Base-by-base conservation (phyloP, 2,113 vertebrate species). In the Hemibates koningsi region DNA sequence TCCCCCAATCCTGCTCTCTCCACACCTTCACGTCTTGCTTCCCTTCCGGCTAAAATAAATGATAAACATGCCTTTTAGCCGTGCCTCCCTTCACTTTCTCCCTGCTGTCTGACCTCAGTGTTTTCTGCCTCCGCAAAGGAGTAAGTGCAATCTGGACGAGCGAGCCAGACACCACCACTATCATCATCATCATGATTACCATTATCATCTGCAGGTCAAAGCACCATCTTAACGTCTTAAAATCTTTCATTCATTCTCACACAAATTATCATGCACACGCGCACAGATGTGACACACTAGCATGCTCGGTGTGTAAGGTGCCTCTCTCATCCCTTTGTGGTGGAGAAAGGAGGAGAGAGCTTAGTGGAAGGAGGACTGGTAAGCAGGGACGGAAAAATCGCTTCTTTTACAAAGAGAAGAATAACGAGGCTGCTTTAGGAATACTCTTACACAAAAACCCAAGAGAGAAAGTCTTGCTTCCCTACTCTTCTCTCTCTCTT, bases 191-290 rank as follows among this genome's bases (percentile, higher is more conserved):
- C 76, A 7, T 88, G 57, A 92, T 80, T 81, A 92, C 84, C 83
- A 63, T 88, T 61, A 87, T 93, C 84, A 88, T 73, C 81, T 4
- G 29, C 56, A 90, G 89, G 92, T 91, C 91, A 93, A 89, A 91
- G 71, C 63, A 86, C 68, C 80, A 50, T 32, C 68, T 80, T 87
- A 52, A 86, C 85, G 76, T 85, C 83, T 82, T 79, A 52, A 90
- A 88, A 91, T 79, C 43, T 84, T 14, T 82, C 66, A 86, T 73
- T 82, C 83, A 56, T 83, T 79, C 86, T 86, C 84, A 78, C 82
- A 41, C 59, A 89, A 85, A 93, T 90, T 57, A 82, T 82, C 57
- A 81, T 91, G 86, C 71, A 27, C 63, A 80, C 43, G 9, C 11
- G 29, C 34, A 48, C 54, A 43, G 54, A 56, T 41, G 45, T 78